Base-by-base conservation (phyloP, 1,140 invertebrate species). In the Acromyrmex heyeri region DNA sequence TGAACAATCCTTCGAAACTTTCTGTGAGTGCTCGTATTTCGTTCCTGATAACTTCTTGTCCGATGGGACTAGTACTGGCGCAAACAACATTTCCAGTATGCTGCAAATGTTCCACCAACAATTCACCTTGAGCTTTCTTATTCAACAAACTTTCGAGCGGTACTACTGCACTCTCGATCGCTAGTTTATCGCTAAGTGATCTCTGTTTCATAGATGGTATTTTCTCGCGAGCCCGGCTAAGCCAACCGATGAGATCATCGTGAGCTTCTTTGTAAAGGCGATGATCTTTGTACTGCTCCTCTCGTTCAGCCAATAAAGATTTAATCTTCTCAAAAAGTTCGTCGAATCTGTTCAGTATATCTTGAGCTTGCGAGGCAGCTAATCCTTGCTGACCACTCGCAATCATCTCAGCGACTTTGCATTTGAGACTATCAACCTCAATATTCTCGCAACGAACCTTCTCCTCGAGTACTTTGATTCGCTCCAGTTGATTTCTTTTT, bases 371-470 rank as follows among this genome's bases (percentile, higher is more conserved):
- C 62, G 97, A 96, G 0, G 98, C 97, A 2, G 97, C 97, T 94
- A 98, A 96, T 89, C 97, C 97, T 95, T 98, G 97, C 93, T 98
- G 97, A 27, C 98, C 97, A 93, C 97, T 97, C 44, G 97, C 97
- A 50, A 98, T 95, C 97, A 99, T 98, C 95, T 98, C 98, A n/a
- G 96, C 96, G 5, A 98, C 97, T 94, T 99, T 98, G 16, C 96
- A 95, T 95, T 98, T 99, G 30, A 99, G 94, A 78, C 97, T 97
- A 88, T 99, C 98, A 4, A 99, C 98, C 93, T 99, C 98, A 88
- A 98, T 97, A 91, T 98, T 98, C 92, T 99, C 98, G 93, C 98
- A 98, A 7, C 97, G 96, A 4, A 98, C 97, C 95, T 98, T 99
- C 93, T 99, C 98, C 94, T 98, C 98, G 0, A 98, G 95, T 85